phyloP scores from a whole-genome alignment of 2,888 invertebrate genomes.

The Lobophora halterata region DNA sequence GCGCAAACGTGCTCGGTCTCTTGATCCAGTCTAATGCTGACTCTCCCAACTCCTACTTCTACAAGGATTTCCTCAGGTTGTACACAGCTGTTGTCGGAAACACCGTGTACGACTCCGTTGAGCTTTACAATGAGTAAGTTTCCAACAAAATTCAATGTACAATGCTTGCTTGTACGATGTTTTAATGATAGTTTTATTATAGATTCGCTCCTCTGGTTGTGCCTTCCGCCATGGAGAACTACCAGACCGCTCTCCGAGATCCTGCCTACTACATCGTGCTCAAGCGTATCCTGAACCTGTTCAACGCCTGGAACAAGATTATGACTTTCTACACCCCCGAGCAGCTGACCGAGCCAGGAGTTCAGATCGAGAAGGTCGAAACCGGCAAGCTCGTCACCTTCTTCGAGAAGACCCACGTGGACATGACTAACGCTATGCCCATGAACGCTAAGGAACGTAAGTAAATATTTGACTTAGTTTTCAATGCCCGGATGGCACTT shows the following conservation, averaged over 20 bases:
- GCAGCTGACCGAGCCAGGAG: slow-evolving; percentile 82
- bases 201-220: slow-evolving; percentile 64
- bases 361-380: slow-evolving; percentile 82
- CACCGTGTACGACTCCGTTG: slow-evolving; percentile 37
- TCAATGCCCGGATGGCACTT: no score
- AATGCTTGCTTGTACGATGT: no score
- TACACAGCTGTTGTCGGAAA: slow-evolving; percentile 82
- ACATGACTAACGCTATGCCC: slow-evolving; percentile 65
- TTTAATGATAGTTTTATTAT: no score
- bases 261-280: slow-evolving; percentile 85
- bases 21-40: slow-evolving; percentile 83
- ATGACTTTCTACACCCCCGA: slow-evolving; percentile 83
- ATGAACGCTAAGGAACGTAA: slow-evolving; percentile 15
- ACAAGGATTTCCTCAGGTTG: slow-evolving; percentile 78
- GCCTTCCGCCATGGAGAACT: slow-evolving; percentile 84
- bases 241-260: slow-evolving; percentile 84
- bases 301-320: slow-evolving; percentile 80
- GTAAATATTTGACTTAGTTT: neutral
- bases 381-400: slow-evolving; percentile 84
- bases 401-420: slow-evolving; percentile 83
- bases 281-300: slow-evolving; percentile 81
- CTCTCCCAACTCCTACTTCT: slow-evolving; percentile 81
- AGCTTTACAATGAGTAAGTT: slow-evolving; percentile 44
- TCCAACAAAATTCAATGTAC: no score
- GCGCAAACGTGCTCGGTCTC: slow-evolving; percentile 83